phyloP scores from a whole-genome alignment of 2,888 invertebrate species.

The Ferdinandea cuprea region DNA sequence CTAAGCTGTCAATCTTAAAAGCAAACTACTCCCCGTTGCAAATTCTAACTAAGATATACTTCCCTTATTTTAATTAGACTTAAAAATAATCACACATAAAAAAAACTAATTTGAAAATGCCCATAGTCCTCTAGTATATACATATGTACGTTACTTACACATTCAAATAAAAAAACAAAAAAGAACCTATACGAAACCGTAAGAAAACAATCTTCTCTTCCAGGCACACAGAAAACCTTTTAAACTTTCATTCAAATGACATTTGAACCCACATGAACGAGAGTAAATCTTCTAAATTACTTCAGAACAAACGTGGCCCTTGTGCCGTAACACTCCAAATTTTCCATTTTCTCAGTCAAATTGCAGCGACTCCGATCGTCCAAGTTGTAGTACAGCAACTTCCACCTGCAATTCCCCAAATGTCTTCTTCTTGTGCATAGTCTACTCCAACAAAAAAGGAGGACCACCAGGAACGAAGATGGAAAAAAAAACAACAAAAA shows the following conservation, averaged over 20 bases:
- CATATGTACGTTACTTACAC: too few relatives aligned
- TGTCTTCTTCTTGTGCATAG: constrained; percentile 7
- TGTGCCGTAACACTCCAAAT: constrained; percentile 55
- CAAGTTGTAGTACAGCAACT: constrained; percentile 22
- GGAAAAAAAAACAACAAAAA: neutral
- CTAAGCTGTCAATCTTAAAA: too few relatives aligned
- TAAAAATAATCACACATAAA: neutral
- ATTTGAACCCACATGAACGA: constrained; percentile 33
- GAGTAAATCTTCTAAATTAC: constrained; percentile 53
- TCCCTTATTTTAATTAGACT: too few relatives aligned
- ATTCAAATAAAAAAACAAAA: too few relatives aligned
- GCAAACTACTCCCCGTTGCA: too few relatives aligned
- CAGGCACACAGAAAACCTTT: constrained; percentile 34
- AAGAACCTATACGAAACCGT: constrained; percentile 19
- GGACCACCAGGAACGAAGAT: constrained; percentile 21
- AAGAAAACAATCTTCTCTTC: constrained; percentile 24
- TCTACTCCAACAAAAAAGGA: constrained; percentile 8
- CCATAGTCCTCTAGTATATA: too few relatives aligned
- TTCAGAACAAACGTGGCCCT: constrained; percentile 67
- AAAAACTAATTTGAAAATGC: neutral
- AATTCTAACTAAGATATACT: too few relatives aligned
- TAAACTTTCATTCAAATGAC: constrained; percentile 56
- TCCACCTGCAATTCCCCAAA: constrained; percentile 63
- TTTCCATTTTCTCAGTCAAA: constrained; percentile 60
- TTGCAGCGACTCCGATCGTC: constrained; percentile 46